Conservation (phyloP, 2,797 vertebrate genomes). For the Sebastes elongatus region DNA sequence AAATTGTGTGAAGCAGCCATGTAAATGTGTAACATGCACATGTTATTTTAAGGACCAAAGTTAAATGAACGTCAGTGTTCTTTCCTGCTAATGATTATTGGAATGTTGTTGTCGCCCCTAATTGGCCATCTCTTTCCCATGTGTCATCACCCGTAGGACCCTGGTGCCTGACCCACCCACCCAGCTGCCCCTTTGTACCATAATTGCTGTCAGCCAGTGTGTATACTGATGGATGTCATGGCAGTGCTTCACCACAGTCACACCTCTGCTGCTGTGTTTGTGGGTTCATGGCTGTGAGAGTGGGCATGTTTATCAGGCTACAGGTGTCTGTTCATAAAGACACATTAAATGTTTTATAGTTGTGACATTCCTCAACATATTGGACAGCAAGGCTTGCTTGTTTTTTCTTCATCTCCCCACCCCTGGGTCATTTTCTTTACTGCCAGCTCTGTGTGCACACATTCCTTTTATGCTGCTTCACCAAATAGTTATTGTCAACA, state of each 20-base stretch:
- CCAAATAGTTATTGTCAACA: not conserved
- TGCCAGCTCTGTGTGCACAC: not conserved
- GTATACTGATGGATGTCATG: not conserved
- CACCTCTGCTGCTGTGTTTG: not conserved
- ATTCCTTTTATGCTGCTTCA: not conserved
- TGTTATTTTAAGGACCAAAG: not conserved
- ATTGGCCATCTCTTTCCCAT: constrained; percentile 1
- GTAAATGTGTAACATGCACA: not conserved
- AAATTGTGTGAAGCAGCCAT: not conserved
- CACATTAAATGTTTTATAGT: not conserved
- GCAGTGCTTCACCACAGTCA: not conserved
- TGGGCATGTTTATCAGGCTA: not conserved
- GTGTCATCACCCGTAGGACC: not conserved
- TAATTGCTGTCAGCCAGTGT: not conserved
- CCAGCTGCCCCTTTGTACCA: not conserved
- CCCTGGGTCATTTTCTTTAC: not conserved
- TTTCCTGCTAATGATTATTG: not conserved
- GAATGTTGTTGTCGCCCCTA: not conserved
- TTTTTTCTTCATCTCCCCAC: not conserved
- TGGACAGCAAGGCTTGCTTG: not conserved
- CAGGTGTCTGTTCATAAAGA: not conserved
- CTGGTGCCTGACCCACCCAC: not conserved
- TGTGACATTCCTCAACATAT: not conserved
- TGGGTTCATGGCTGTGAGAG: not conserved
- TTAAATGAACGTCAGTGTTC: not conserved